Evolutionary conservation across 2,888 invertebrate genomes (phyloP), one percentile per base, ranked within the genome.

Genomic region (Pristionchus mayeri): DNA sequence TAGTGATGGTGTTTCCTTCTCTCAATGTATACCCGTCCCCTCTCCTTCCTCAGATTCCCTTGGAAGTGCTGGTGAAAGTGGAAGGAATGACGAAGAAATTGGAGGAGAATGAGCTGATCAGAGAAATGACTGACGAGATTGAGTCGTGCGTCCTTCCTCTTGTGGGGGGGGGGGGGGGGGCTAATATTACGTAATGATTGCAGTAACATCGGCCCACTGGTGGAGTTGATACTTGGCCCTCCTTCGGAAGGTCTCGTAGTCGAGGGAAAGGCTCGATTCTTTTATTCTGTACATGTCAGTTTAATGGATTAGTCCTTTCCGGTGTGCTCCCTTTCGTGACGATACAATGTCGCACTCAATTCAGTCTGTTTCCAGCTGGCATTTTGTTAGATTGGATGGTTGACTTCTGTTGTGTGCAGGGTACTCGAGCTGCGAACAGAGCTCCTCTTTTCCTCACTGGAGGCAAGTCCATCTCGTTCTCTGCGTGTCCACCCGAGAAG

Each of bases 141-240:
- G 67, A 67, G 67, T 37, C 67, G 67, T 67, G 67, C 37, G 54
- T 44, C 44, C 44, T 13, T n/a, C n/a, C n/a, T n/a, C n/a, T n/a
- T n/a, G n/a, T n/a, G n/a, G n/a, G n/a, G n/a, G n/a, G n/a, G n/a
- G n/a, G n/a, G n/a, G n/a, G n/a, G n/a, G n/a, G n/a, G n/a, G n/a
- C n/a, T n/a, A n/a, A n/a, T n/a, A n/a, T n/a, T n/a, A n/a, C n/a
- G n/a, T n/a, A n/a, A n/a, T 63, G 34, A 63, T 67, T 67, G 37
- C 67, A 67, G 67, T 37, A 34, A 37, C 18, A 24, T 11, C 18
- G 67, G 67, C 37, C 21, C 13, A 37, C 67, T 67, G 21, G 37
- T 67, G 3, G 67, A 67, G 67, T 40, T 37, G 37, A n/a, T n/a
- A n/a, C 16, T 16, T n/a, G 21, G 34, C 67, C 11, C n/a, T 3